Percentiles rank a stretch among this genome's conserved stretches.
These are phyloP conservation scores for Vulpes lagopus DNA, from an alignment of 2,113 vertebrate species.

Conservation along the genomic window DNA sequence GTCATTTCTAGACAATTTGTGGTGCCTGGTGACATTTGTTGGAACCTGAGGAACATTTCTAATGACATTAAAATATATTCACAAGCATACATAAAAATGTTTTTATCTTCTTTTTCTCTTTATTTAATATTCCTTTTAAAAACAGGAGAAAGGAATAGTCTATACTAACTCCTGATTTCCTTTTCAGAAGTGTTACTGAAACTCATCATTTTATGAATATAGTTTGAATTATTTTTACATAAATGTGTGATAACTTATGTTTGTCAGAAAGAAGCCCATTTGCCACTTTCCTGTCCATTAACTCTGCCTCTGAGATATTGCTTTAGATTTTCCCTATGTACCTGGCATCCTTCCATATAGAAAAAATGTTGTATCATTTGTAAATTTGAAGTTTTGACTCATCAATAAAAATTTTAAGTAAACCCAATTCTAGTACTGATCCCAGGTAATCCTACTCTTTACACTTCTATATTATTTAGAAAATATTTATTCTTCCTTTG, in stretches of 20 bases:
- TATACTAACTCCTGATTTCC: background rate
- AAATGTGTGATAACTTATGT: background rate
- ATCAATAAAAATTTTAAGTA: slow-evolving; percentile 35
- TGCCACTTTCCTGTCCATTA: background rate
- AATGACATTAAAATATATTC: slow-evolving; percentile 36
- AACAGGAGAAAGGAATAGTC: background rate
- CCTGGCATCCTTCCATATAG: background rate
- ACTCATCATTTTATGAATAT: background rate
- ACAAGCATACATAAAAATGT: background rate
- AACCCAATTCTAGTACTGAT: background rate
- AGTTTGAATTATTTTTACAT: slow-evolving; percentile 37
- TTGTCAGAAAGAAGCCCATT: background rate
- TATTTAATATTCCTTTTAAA: slow-evolving; percentile 41
- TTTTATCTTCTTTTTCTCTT: background rate
- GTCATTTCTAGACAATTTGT: background rate
- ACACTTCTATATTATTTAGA: background rate
- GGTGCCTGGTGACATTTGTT: background rate
- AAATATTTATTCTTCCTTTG: background rate
- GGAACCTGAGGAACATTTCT: background rate
- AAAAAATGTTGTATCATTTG: slow-evolving; percentile 3
- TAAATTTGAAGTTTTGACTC: slow-evolving; percentile 36
- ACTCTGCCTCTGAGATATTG: background rate
- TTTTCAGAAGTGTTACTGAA: slow-evolving; percentile 40
- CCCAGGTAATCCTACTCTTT: background rate
- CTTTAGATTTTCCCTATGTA: background rate